phyloP scores from a whole-genome alignment of 2,888 invertebrate species.

The Phortica okadai region DNA sequence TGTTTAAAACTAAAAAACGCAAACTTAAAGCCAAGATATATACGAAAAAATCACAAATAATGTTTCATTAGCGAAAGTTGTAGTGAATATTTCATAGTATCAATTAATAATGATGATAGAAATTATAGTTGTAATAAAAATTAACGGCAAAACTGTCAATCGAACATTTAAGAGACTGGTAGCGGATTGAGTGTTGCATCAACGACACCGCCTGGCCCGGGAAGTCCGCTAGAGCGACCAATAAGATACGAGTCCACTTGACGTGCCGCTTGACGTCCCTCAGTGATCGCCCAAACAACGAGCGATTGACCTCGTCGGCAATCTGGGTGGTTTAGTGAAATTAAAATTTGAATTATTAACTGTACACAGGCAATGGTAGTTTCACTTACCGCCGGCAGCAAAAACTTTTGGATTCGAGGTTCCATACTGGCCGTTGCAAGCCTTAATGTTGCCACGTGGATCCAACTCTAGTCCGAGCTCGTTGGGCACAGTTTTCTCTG shows the following conservation, averaged over 20 bases:
- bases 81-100: background rate
- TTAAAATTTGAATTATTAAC: background rate
- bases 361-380: background rate
- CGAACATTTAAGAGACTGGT: slow-evolving; percentile 31
- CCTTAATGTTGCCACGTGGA: slow-evolving; percentile 93
- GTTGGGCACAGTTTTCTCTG: slow-evolving; percentile 91
- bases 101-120: slow-evolving; percentile 16
- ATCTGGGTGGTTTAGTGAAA: slow-evolving; percentile 79
- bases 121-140: background rate
- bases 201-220: slow-evolving; percentile 94
- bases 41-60: slow-evolving; percentile 25
- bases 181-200: slow-evolving; percentile 61
- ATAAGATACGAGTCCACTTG: slow-evolving; percentile 92
- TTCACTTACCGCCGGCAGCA: slow-evolving; percentile 91
- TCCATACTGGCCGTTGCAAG: slow-evolving; percentile 85
- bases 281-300: slow-evolving; percentile 98
- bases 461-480: slow-evolving; percentile 90
- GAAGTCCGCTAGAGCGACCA: slow-evolving; percentile 85
- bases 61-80: slow-evolving; percentile 15
- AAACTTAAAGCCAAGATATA: slow-evolving; percentile 27
- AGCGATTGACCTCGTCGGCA: slow-evolving; percentile 99
- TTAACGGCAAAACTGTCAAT: background rate
- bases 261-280: slow-evolving; percentile 98
- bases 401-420: slow-evolving; percentile 91
- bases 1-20: slow-evolving; percentile 20